Conservation (phyloP, 2,888 invertebrate genomes). For the Gnatocerus cornutus region DNA sequence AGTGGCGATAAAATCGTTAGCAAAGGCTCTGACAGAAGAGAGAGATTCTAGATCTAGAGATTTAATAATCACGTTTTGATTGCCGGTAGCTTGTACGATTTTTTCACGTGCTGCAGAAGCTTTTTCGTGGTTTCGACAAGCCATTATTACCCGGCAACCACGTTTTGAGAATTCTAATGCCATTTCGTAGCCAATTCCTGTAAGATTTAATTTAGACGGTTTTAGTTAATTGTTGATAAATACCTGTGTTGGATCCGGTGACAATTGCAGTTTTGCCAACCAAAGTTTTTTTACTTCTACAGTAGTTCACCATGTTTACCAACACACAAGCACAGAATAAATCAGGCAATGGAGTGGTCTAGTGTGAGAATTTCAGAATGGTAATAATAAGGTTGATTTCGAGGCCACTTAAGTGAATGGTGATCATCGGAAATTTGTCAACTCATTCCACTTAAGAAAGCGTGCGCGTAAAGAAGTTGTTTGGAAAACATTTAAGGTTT, state of each 20-base stretch:
- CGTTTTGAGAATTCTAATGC: constrained; percentile 67
- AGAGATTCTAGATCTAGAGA: constrained; percentile 59
- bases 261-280: constrained; percentile 48
- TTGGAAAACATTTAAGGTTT: too few relatives aligned
- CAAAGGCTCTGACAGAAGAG: constrained; percentile 68
- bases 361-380: not conserved
- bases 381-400: too few relatives aligned
- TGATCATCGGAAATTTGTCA: too few relatives aligned
- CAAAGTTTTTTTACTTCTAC: constrained; percentile 47
- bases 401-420: too few relatives aligned
- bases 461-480: too few relatives aligned
- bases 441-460: too few relatives aligned
- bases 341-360: too few relatives aligned
- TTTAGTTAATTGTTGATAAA: not conserved
- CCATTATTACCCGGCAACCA: constrained; percentile 71
- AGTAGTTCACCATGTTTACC: constrained; percentile 28
- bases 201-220: not conserved
- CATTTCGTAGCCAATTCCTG: constrained; percentile 65
- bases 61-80: constrained; percentile 52
- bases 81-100: constrained; percentile 54
- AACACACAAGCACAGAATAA: too few relatives aligned
- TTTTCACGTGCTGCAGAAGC: constrained; percentile 48
- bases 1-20: constrained; percentile 65
- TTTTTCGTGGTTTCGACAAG: constrained; percentile 68
- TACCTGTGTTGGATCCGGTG: constrained; percentile 52